Conservation (phyloP, 1,140 invertebrate species). For the Globodera rostochiensis region DNA sequence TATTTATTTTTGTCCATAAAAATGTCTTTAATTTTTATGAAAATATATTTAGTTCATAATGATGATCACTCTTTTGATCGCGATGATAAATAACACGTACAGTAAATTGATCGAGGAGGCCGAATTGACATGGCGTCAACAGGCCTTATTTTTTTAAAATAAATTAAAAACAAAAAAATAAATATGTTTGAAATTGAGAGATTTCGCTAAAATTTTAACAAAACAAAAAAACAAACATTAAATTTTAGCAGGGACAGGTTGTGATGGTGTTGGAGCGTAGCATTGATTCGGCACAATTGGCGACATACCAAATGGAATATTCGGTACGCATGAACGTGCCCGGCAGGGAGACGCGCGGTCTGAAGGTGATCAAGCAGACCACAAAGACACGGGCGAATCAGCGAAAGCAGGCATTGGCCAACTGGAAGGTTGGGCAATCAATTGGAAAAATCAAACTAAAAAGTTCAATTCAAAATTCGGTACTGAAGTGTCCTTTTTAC, state of each 20-base stretch:
- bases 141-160: constrained; percentile 70
- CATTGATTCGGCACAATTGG: constrained; percentile 82
- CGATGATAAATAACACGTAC: constrained; percentile 72
- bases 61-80: constrained; percentile 69
- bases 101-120: constrained; percentile 86
- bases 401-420: constrained; percentile 88
- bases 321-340: constrained; percentile 83
- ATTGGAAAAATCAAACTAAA: too few relatives aligned
- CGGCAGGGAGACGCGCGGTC: constrained; percentile 72
- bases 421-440: constrained; percentile 84
- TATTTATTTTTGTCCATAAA: neutral
- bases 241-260: constrained; percentile 89
- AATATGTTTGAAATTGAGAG: constrained; percentile 2
- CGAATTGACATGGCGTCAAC: constrained; percentile 97
- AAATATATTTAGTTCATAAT: constrained; percentile 72
- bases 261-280: constrained; percentile 90
- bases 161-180: constrained; percentile 1
- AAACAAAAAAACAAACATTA: neutral
- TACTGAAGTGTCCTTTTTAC: too few relatives aligned
- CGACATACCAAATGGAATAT: constrained; percentile 88
- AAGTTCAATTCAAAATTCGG: too few relatives aligned
- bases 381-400: constrained; percentile 92
- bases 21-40: neutral
- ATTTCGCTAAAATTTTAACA: neutral
- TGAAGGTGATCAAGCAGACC: constrained; percentile 97